Base-by-base conservation (phyloP, 2,888 invertebrate species). In the Melinaea marsaeus region DNA sequence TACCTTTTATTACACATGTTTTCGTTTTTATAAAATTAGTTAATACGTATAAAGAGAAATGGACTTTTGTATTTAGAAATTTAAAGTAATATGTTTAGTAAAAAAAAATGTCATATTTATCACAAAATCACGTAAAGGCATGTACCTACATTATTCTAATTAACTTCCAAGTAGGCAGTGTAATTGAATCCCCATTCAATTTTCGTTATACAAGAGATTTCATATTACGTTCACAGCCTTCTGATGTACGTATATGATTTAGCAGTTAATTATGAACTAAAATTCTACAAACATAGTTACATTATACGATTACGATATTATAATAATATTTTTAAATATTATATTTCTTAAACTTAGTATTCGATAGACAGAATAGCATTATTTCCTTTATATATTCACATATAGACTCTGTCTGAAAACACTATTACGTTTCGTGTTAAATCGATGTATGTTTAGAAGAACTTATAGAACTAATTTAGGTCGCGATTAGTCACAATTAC, bases 241-340 rank as follows among this genome's bases (percentile, higher is more conserved):
- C 62, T 69, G 57, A 60, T 61, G 65, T 63, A 55, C 59, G 64
- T 66, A 63, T 67, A 71, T 69, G 68, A 70, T 69, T 70, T 69
- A 71, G 68, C 61, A 69, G 69, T 73, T 72, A 73, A 74, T 72
- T 71, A 70, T 68, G 62, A 67, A 69, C 64, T 68, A 64, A 68
- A 68, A 65, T 64, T 66, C 47, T 62, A 60, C 42, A n/a, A 58
- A 35, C 22, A 33, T 57, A 60, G 64, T 68, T 57, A 62, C 60
- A 62, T 9, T 54, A 13, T 32, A 34, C 35, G 35, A 34, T 13
- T 7, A 35, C 11, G 9, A 48, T 51, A 51, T 32, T 11, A 32
- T n/a, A 32, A 7, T 22, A 32, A 51, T 32, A 51, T 51, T 51
- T 51, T 32, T 32, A n/a, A 51, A 42, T 11, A 42, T 42, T 3